Evolutionary conservation across 2,888 invertebrate genomes (phyloP).

Genomic region (Dynastes hyllus): DNA sequence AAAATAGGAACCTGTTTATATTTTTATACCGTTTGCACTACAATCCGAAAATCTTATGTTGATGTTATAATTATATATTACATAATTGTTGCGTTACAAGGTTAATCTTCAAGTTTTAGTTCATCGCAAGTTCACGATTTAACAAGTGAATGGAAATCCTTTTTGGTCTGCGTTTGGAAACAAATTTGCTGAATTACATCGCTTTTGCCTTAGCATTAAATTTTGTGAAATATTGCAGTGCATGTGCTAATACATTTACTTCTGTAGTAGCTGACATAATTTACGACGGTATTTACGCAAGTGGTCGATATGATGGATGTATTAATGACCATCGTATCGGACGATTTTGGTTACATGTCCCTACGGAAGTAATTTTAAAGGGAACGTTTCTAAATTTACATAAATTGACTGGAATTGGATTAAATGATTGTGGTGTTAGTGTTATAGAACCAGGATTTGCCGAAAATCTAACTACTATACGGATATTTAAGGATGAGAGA

Average conservation of each 20-base stretch:
- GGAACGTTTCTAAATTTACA: slow-evolving; percentile 20
- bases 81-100: no score
- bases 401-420: neutral
- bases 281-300: neutral
- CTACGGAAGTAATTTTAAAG: neutral
- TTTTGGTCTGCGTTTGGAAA: no score
- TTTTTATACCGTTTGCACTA: no score
- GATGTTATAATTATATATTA: no score
- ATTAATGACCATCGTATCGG: neutral
- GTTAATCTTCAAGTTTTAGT: no score
- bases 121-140: no score
- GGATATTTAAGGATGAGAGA: slow-evolving; percentile 26
- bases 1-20: no score
- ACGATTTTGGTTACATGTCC: neutral
- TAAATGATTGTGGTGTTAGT: no score
- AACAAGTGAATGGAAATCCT: no score
- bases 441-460: no score
- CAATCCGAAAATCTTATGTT: no score
- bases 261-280: neutral
- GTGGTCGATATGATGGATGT: slow-evolving; percentile 2
- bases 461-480: no score
- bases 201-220: neutral
- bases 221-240: neutral
- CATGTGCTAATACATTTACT: neutral
- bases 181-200: neutral